These are phyloP conservation scores for Trichosurus vulpecula DNA, from an alignment of 2,797 vertebrate species.

Conservation along the genomic window DNA sequence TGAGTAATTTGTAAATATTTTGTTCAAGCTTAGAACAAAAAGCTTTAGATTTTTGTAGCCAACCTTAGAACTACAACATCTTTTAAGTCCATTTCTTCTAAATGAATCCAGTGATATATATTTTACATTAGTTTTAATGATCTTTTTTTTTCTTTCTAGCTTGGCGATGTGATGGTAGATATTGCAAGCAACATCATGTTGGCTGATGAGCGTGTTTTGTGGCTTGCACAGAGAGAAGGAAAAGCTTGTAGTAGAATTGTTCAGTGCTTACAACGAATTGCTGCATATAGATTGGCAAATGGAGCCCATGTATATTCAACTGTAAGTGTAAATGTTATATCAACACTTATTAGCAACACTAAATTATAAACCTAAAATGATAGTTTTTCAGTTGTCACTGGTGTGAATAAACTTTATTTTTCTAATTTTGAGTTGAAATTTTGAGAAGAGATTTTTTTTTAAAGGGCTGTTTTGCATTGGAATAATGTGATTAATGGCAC, in stretches of 20 bases:
- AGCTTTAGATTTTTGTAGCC: neutral
- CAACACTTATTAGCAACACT: neutral
- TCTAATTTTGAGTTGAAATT: neutral
- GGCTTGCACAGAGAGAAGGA: conserved; percentile 95
- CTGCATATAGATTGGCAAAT: conserved; percentile 89
- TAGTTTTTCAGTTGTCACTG: neutral
- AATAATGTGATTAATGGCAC: neutral
- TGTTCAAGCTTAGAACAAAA: neutral
- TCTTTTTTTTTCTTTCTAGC: conserved; percentile 81
- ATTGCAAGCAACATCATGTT: conserved; percentile 98
- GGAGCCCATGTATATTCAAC: conserved; percentile 94
- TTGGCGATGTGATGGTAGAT: conserved; percentile 97
- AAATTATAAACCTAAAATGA: neutral
- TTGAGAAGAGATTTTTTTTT: conserved; percentile 35
- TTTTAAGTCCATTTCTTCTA: neutral
- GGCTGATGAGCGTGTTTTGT: conserved; percentile 94
- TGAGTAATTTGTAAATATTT: neutral
- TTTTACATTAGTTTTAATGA: neutral
- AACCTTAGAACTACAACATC: neutral
- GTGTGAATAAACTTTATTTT: conserved; percentile 4
- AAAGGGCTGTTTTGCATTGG: conserved; percentile 53
- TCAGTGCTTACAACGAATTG: conserved; percentile 93
- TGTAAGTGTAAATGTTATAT: conserved; percentile 82
- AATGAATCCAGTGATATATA: neutral
- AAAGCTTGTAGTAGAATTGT: conserved; percentile 95